Evolutionary conservation across 2,797 vertebrate species (phyloP).

Genomic region (Phoebastria nigripes): DNA sequence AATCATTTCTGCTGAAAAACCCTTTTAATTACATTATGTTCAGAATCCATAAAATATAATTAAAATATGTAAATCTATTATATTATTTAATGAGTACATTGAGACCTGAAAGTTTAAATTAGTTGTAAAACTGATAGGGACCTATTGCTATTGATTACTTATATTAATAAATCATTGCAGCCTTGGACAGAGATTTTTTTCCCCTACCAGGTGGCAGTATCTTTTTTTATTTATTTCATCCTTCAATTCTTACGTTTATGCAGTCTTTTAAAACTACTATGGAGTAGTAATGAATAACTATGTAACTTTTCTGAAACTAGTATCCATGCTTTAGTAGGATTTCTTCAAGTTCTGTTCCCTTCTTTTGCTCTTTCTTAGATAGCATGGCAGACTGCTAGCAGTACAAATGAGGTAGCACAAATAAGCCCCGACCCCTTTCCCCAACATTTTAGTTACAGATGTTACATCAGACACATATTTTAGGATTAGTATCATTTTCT

Average conservation of each 20-base stretch:
- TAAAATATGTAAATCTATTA: conserved; percentile 79
- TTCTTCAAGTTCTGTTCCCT: not conserved
- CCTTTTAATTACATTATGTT: conserved; percentile 72
- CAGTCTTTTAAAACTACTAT: not conserved
- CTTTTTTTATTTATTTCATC: not conserved
- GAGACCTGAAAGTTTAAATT: conserved; percentile 73
- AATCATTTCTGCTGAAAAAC: conserved; percentile 67
- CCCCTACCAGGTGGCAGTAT: not conserved
- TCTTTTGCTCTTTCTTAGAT: not conserved
- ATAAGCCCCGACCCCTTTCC: not conserved
- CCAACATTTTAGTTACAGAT: not conserved
- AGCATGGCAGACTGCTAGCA: not conserved
- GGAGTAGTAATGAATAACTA: not conserved
- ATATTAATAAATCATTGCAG: conserved; percentile 61
- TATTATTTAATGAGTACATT: conserved; percentile 74
- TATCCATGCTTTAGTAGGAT: not conserved
- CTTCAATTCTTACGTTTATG: not conserved
- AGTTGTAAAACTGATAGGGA: conserved; percentile 70
- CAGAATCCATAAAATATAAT: conserved; percentile 78
- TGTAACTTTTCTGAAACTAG: not conserved
- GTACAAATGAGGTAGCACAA: not conserved
- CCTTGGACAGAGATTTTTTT: not conserved
- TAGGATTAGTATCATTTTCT: not conserved
- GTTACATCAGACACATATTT: not conserved
- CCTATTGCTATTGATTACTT: conserved; percentile 69